Evolutionary conservation across 1,140 invertebrate species (phyloP), one percentile per base, ranked within the genome.

Genomic region (Carcinoscorpius rotundicauda): DNA sequence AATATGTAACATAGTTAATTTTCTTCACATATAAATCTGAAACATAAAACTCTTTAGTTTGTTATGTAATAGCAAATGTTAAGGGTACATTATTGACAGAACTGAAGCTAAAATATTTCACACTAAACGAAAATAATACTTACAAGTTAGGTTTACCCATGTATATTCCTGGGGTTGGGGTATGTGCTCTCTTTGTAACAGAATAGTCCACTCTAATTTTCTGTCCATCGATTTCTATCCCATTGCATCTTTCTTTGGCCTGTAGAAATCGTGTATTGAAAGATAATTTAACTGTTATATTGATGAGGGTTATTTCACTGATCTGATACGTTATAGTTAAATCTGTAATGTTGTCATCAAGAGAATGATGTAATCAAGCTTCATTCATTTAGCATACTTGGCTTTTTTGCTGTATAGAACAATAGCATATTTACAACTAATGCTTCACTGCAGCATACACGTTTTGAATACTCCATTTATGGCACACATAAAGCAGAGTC

Each of bases 151-250:
- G 89, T 78, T 91, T 91, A 57, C 95, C 95, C 86, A 97, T 93
- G 73, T 98, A 98, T 69, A 97, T 89, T 60, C 95, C 95, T 52
- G 95, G 95, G 9, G 95, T 98, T 6, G 95, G 95, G 4, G 93
- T 97, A 75, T 98, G 95, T 10, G 93, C 89, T 64, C 93, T 81
- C 76, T 96, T 86, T n/a, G 96, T 98, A 59, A 98, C 95, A 1
- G 93, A 97, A 80, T 85, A 98, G 78, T 97, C 96, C 10, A 98
- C 93, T 69, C 96, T 81, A 70, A 98, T 96, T 73, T 86, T 82
- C 59, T 92, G 82, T 0, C 91, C 91, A 79, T 97, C 93, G 53
- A 98, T 89, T 77, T 95, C 91, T 81, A 94, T 89, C 60, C 94
- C 94, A 60, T 68, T 86, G 71, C 91, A 93, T 72, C 89, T 84